Percentiles rank a stretch among this genome's conserved stretches.
These are phyloP conservation scores for Orycteropus afer DNA, from an alignment of 2,113 vertebrate genomes.

Conservation along the genomic window DNA sequence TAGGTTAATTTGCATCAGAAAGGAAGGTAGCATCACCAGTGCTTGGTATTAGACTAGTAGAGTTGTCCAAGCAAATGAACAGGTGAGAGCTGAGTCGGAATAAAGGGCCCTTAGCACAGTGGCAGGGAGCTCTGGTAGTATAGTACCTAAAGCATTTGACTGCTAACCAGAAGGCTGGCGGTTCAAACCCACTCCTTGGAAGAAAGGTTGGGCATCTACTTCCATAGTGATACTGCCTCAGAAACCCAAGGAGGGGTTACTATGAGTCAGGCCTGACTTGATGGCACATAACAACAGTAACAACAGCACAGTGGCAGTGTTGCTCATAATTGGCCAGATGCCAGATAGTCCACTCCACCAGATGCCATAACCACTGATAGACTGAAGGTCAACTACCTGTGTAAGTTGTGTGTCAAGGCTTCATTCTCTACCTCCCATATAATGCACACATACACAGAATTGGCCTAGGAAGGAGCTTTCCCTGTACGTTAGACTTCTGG, in stretches of 20 bases:
- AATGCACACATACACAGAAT: fast-evolving
- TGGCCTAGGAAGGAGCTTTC: not conserved
- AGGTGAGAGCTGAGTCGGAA: not conserved
- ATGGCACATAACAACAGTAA: no score
- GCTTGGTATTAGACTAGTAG: not conserved
- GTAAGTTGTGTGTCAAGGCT: not conserved
- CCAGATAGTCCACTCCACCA: not conserved
- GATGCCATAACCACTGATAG: not conserved
- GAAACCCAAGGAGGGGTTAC: no score
- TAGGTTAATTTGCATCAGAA: not conserved
- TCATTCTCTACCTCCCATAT: not conserved
- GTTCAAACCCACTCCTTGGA: no score
- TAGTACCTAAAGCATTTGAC: no score
- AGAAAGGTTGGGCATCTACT: no score
- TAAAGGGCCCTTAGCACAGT: not conserved
- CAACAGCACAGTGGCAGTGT: fast-evolving
- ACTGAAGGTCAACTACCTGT: not conserved
- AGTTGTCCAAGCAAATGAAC: not conserved
- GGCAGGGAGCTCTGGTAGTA: no score
- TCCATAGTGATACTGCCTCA: no score
- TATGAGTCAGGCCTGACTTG: no score
- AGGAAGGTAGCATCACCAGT: fast-evolving
- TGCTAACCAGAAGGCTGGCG: no score
- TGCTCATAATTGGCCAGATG: not conserved
- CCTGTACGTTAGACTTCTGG: not conserved